Evolutionary conservation across 2,888 invertebrate species (phyloP), one percentile per base, ranked within the genome.

Genomic region (Polietes domitor): DNA sequence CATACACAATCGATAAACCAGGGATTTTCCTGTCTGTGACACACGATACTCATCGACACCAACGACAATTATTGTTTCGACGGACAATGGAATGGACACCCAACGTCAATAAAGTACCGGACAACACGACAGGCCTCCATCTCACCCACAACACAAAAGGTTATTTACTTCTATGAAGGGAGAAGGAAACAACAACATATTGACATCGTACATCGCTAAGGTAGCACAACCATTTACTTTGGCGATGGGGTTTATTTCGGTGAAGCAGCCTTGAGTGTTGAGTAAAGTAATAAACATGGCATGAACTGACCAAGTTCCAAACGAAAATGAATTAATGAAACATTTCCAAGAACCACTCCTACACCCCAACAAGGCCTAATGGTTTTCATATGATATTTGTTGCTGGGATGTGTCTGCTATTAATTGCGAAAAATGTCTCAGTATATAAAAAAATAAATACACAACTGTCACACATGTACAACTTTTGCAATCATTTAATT

Each of bases 291-390:
- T 37, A 7, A 37, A 37, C 37, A 37, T 53, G 21, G 12, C 37
- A 37, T 53, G 21, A n/a, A 32, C 41, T 41, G 65, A 10, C 37
- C 37, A 65, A 65, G 19, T 37, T 65, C 41, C 65, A 26, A 9
- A n/a, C 58, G 15, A 2, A 26, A 17, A n/a, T 9, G 17, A 7
- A 63, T 65, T 65, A 65, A 65, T 65, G 65, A 65, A 65, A 37
- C 10, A 37, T 37, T 65, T 21, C 37, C 17, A 41, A 41, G 41
- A 63, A 32, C 28, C 5, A 63, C 32, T 12, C 2, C 61, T 0
- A 26, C 17, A 65, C 17, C 61, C 65, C 37, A 4, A 21, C 21
- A 4, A 21, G n/a, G 5, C 15, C 43, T 47, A 3, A 47, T n/a
- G 43, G 43, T n/a, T n/a, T n/a, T n/a, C n/a, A n/a, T n/a, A n/a